These are phyloP conservation scores for Atta colombica DNA, from an alignment of 1,140 invertebrate genomes.

Conservation along the genomic window DNA sequence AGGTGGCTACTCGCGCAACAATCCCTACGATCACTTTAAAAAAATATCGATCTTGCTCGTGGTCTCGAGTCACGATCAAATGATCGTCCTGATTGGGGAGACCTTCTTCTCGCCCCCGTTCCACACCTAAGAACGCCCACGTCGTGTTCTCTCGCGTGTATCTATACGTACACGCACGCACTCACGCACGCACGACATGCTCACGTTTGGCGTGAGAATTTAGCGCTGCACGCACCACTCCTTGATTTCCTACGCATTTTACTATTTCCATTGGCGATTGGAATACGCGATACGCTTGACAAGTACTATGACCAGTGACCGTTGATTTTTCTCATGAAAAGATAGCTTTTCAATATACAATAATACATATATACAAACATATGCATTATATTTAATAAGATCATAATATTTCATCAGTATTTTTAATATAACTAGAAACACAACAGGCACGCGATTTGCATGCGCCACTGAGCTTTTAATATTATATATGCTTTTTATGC, in stretches of 20 bases:
- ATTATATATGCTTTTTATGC: no score
- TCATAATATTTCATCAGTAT: neutral
- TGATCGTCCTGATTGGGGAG: slow-evolving; percentile 53
- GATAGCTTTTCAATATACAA: neutral
- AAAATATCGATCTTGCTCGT: slow-evolving; percentile 55
- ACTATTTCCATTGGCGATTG: slow-evolving; percentile 61
- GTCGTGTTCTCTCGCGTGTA: slow-evolving; percentile 63
- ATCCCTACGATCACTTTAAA: slow-evolving; percentile 25
- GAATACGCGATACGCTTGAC: slow-evolving; percentile 54
- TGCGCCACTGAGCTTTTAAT: no score
- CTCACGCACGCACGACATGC: slow-evolving; percentile 42
- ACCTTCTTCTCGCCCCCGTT: slow-evolving; percentile 77
- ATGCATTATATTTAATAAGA: neutral
- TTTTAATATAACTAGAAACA: no score
- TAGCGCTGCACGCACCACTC: slow-evolving; percentile 77
- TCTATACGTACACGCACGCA: slow-evolving; percentile 31
- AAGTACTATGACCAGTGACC: neutral
- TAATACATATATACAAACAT: neutral
- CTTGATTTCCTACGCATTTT: slow-evolving; percentile 79
- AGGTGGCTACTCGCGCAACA: slow-evolving; percentile 54
- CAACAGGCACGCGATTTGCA: no score
- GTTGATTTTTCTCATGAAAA: neutral
- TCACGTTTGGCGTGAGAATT: slow-evolving; percentile 76
- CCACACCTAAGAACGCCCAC: slow-evolving; percentile 76
- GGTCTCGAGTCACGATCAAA: slow-evolving; percentile 68